Evolutionary conservation across 2,113 vertebrate genomes (phyloP), one percentile per base, ranked within the genome.

Genomic region (Climacteris rufus): DNA sequence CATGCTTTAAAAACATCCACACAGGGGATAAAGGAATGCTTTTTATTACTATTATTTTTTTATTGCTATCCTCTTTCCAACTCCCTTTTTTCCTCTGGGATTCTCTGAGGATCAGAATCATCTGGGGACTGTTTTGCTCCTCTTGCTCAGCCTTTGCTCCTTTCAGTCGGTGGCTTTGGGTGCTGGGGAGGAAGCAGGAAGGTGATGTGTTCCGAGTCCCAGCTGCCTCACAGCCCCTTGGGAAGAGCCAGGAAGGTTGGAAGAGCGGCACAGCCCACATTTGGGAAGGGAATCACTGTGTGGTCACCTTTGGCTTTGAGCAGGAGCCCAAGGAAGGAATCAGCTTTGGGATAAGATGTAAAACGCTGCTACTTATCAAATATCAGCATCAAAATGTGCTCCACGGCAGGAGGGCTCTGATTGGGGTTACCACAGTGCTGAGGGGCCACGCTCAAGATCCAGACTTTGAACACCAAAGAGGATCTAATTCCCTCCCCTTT

Each of bases 361-460:
- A 5, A 28, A 20, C 1, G 10, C 4, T 64, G 7, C 27, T 23
- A 11, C 39, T 5, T 15, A 11, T 11, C 23, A 65, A 28, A 2
- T 17, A 1, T 2, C 30, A 28, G 25, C 11, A 25, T 37, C 28
- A 16, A 6, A 64, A n/a, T 0, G 1, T n/a, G 24, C 22, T 27
- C 49, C 33, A 4, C 4, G 24, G 61, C 16, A 60, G 52, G 6
- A 42, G 16, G 10, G n/a, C 18, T 65, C 4, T 4, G 23, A 3
- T 1, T n/a, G 23, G 31, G 33, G 11, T 8, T 50, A 1, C 6
- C 11, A 2, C 27, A 39, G 37, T 27, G n/a, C 35, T 20, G 22
- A 7, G 47, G 39, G 68, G 23, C 23, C 40, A 45, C 7, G 3
- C 10, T 37, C 45, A 15, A 15, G 13, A 39, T 21, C 64, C 39